Evolutionary conservation across 2,113 vertebrate species (phyloP).

Genomic region (Chaetodon trifascialis): DNA sequence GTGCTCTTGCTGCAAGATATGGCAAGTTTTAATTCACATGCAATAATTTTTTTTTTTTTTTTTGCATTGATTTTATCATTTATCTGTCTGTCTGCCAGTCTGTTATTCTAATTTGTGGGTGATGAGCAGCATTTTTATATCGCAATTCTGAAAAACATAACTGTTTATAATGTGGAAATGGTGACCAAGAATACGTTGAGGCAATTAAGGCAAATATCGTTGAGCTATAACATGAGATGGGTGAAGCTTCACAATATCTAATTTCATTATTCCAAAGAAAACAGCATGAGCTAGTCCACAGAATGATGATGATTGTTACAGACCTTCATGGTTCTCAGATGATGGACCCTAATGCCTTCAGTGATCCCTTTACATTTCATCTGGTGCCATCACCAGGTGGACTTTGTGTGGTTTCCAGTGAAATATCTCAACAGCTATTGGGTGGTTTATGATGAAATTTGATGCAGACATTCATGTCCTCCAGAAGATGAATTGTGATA

Average conservation of each 20-base stretch:
- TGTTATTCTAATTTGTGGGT: background rate
- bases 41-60: background rate
- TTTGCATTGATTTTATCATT: background rate
- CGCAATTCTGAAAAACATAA: background rate
- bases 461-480: no score
- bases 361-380: background rate
- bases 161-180: background rate
- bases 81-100: no score
- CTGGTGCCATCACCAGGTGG: background rate
- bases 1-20: background rate
- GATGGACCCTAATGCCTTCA: background rate
- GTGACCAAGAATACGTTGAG: background rate
- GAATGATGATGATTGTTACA: no score
- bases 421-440: background rate
- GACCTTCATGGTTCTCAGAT: background rate
- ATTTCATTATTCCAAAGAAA: background rate
- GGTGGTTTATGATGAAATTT: no score
- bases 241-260: background rate
- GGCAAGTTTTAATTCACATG: slow-evolving; percentile 5
- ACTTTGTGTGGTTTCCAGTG: background rate
- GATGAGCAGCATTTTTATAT: background rate
- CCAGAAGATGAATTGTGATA: no score
- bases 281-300: background rate
- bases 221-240: background rate
- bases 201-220: background rate